Base-by-base conservation (phyloP, 2,888 invertebrate species). In the Xanthia icteritia region DNA sequence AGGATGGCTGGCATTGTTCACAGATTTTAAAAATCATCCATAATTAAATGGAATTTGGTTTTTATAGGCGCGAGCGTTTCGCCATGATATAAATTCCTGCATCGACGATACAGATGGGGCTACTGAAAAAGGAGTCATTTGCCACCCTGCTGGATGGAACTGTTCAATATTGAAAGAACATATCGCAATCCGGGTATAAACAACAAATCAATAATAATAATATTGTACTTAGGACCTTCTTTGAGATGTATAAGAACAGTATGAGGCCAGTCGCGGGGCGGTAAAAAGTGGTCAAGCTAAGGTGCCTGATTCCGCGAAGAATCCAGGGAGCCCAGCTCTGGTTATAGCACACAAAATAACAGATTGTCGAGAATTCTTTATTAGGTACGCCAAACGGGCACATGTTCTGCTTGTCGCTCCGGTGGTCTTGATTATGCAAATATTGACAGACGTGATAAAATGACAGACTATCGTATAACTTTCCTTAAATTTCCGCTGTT, bases 1-100 rank as follows among this genome's bases (percentile, higher is more conserved):
- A 95, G 93, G 95, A 94, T 93, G 94, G 92, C 92, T 94, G 92
- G 95, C 96, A 96, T 96, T 96, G 96, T 96, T 96, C 96, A 96
- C 96, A 95, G 96, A 96, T 96, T 96, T 96, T 94, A 92, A 96
- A 95, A 96, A 96, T 95, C 95, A 94, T 94, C 94, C 95, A 96
- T 96, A 96, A 96, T 96, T 96, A 96, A 96, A 94, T 94, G 96
- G 96, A 96, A 96, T 96, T 92, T 91, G 90, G 91, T 96, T 96
- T 95, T 96, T 96, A 90, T 90, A 68, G 73, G 61, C 82, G 85
- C 90, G 76, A 86, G 90, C 93, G 93, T 94, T 95, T 95, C 94
- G 92, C 92, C 92, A 92, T 94, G 92, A 94, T 95, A 96, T 95
- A 95, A 93, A 96, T 96, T 95, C 96, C 94, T 92, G 92, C 90